Evolutionary conservation across 2,888 invertebrate genomes (phyloP).

Genomic region (Alsophila aescularia): DNA sequence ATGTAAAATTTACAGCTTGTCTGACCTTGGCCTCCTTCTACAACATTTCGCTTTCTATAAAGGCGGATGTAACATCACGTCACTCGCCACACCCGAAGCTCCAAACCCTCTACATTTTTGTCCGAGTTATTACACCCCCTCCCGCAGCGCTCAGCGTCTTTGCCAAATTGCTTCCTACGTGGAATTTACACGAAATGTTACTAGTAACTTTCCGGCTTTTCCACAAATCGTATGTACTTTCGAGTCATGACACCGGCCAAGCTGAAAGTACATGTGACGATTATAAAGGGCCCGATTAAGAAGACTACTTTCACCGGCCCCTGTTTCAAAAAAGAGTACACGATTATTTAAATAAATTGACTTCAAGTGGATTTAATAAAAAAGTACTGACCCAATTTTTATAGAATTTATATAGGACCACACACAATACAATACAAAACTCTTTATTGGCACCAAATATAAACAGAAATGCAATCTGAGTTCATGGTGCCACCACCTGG

Average conservation of each 20-base stretch:
- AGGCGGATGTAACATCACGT: not conserved
- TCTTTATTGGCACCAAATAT: too few relatives aligned
- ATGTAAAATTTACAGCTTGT: too few relatives aligned
- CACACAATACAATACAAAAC: too few relatives aligned
- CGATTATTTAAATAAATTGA: too few relatives aligned
- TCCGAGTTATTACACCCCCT: conserved; percentile 4
- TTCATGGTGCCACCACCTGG: too few relatives aligned
- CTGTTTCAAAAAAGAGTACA: too few relatives aligned
- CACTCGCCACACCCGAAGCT: not conserved
- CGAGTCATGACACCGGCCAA: not conserved
- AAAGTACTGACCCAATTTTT: too few relatives aligned
- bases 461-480: too few relatives aligned
- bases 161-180: conserved; percentile 19
- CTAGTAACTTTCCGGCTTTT: conserved; percentile 1
- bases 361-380: too few relatives aligned
- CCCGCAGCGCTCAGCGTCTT: conserved; percentile 10
- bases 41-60: not conserved
- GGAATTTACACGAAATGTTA: conserved; percentile 13
- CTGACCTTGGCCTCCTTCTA: not conserved
- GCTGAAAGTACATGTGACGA: not conserved
- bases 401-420: too few relatives aligned
- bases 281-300: too few relatives aligned
- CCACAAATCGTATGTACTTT: conserved; percentile 1
- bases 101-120: conserved; percentile 4
- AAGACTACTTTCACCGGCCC: too few relatives aligned